phyloP scores from a whole-genome alignment of 2,113 vertebrate species.

The Lampris megalopsis region DNA sequence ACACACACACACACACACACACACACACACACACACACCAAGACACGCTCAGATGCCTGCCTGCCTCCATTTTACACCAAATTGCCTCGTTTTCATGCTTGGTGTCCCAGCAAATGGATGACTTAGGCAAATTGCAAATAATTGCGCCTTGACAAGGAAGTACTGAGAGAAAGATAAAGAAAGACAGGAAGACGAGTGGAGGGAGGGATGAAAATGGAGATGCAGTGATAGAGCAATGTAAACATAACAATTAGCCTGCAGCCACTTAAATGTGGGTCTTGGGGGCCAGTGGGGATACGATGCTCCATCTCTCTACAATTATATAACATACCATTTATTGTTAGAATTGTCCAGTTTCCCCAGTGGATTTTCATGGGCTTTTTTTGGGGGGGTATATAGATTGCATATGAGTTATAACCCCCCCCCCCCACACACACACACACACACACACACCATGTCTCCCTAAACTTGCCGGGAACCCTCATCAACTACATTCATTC shows the following conservation, averaged over 20 bases:
- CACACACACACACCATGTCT: no score
- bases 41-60: slow-evolving; percentile 54
- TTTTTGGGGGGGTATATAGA: no score
- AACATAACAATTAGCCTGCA: slow-evolving; percentile 95
- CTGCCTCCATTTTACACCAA: slow-evolving; percentile 92
- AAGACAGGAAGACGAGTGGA: slow-evolving; percentile 90
- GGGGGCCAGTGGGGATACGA: slow-evolving; percentile 84
- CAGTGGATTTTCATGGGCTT: not conserved
- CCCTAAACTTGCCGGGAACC: no score
- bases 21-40: slow-evolving; percentile 1
- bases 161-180: slow-evolving; percentile 87
- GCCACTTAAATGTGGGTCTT: slow-evolving; percentile 92
- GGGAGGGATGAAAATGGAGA: slow-evolving; percentile 82
- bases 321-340: slow-evolving; percentile 6
- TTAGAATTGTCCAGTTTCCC: not conserved
- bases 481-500: no score
- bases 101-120: slow-evolving; percentile 99
- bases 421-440: no score
- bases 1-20: slow-evolving; percentile 44
- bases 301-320: slow-evolving; percentile 17
- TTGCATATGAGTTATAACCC: no score
- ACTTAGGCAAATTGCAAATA: slow-evolving; percentile 99
- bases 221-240: slow-evolving; percentile 91
- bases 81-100: slow-evolving; percentile 99
- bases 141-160: slow-evolving; percentile 97